Evolutionary conservation across 2,888 invertebrate species (phyloP).

Genomic region (Lasioglossum morio): DNA sequence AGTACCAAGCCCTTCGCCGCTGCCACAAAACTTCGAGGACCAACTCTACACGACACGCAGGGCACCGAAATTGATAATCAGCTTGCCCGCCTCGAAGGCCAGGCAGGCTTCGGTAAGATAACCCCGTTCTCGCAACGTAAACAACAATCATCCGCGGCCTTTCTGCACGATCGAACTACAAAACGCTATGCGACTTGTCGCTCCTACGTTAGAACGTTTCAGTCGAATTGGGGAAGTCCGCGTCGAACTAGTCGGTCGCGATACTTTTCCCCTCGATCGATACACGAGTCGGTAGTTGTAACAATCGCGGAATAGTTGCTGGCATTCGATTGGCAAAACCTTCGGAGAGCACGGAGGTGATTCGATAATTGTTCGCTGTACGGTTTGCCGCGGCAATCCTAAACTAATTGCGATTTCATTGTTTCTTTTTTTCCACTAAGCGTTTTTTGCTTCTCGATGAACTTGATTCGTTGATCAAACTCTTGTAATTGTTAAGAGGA

Average conservation of each 20-base stretch:
- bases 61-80: constrained; percentile 71
- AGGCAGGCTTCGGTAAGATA: constrained; percentile 75
- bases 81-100: constrained; percentile 69
- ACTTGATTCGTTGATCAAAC: no score
- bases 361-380: not conserved
- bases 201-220: not conserved
- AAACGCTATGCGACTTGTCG: not conserved
- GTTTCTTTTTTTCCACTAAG: not conserved
- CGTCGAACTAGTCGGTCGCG: not conserved
- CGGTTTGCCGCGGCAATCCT: not conserved
- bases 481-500: no score
- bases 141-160: not conserved
- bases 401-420: not conserved
- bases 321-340: constrained; percentile 54
- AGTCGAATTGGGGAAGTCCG: not conserved
- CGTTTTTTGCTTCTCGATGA: not conserved
- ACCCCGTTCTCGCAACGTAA: not conserved
- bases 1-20: constrained; percentile 71
- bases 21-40: constrained; percentile 70
- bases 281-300: constrained; percentile 25
- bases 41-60: constrained; percentile 76
- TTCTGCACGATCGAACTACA: not conserved
- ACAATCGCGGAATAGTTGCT: constrained; percentile 55
- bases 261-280: constrained; percentile 17
- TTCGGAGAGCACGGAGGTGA: not conserved